These are phyloP conservation scores for Heliconius hermathena DNA, from an alignment of 1,140 invertebrate species.

Conservation along the genomic window DNA sequence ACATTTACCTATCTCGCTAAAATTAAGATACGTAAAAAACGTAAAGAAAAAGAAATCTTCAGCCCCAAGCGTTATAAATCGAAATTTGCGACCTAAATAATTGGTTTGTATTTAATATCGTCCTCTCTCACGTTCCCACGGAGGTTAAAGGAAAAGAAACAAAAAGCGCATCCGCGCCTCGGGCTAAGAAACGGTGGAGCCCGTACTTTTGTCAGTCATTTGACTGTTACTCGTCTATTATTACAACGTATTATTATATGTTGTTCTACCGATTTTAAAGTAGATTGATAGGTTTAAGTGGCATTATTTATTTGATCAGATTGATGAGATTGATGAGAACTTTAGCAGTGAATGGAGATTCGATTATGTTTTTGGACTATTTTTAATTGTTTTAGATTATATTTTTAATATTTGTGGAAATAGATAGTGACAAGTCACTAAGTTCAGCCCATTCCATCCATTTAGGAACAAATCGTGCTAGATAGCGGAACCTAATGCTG, in stretches of 20 bases:
- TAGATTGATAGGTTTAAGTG: constrained; percentile 65
- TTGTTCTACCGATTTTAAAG: constrained; percentile 60
- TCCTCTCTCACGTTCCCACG: constrained; percentile 66
- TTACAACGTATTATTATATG: constrained; percentile 59
- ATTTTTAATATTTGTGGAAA: too few species aligned
- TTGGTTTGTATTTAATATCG: constrained; percentile 56
- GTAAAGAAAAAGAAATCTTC: constrained; percentile 18
- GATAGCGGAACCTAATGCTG: too few species aligned
- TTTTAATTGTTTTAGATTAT: neutral
- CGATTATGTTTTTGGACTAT: neutral
- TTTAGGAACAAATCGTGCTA: too few species aligned
- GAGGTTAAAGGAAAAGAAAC: constrained; percentile 48
- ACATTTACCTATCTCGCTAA: too few species aligned
- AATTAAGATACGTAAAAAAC: too few species aligned
- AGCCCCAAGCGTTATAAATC: constrained; percentile 32
- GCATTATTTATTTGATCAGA: constrained; percentile 55
- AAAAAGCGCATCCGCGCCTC: constrained; percentile 63
- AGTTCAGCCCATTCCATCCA: too few species aligned
- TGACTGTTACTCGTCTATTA: constrained; percentile 66
- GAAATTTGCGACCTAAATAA: constrained; percentile 59
- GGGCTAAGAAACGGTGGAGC: constrained; percentile 59
- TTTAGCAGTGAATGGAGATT: neutral
- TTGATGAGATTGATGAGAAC: neutral
- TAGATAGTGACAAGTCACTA: too few species aligned
- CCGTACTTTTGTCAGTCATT: constrained; percentile 62